Conservation (phyloP, 2,113 vertebrate genomes). For the Pelobates fuscus region DNA sequence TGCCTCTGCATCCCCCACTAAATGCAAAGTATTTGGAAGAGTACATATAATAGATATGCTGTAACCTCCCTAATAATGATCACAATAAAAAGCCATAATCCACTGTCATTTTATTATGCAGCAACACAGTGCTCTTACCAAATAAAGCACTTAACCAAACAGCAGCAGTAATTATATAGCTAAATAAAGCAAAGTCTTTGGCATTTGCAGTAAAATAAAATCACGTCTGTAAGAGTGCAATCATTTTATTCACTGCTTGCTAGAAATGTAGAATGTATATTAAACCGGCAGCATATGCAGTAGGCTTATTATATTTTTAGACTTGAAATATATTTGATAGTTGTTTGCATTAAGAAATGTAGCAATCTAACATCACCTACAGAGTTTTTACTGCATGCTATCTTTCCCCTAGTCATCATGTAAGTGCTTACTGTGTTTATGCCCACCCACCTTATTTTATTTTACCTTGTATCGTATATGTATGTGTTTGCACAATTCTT, state of each 20-base stretch:
- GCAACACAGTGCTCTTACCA: not conserved
- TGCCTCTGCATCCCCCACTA: too few relatives aligned
- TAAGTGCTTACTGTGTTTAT: too few relatives aligned
- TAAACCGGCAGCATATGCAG: not conserved
- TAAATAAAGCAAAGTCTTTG: not conserved
- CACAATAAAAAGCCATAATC: not conserved
- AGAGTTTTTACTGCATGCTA: too few relatives aligned
- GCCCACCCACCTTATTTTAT: too few relatives aligned
- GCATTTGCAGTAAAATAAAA: not conserved
- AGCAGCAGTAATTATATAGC: not conserved
- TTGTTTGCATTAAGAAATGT: too few relatives aligned
- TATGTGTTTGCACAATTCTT: too few relatives aligned
- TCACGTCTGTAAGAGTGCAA: not conserved
- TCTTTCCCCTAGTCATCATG: too few relatives aligned
- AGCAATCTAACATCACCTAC: too few relatives aligned
- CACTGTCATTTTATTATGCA: not conserved
- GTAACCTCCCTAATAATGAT: not conserved
- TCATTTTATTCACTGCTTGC: not conserved
- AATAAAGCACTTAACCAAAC: not conserved
- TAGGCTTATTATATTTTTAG: not conserved
- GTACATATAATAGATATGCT: not conserved
- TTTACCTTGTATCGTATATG: too few relatives aligned
- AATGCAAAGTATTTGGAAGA: too few relatives aligned
- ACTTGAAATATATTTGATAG: too few relatives aligned
- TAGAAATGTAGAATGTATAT: not conserved